phyloP scores from a whole-genome alignment of 2,888 invertebrate species.

The Lithophane socia region DNA sequence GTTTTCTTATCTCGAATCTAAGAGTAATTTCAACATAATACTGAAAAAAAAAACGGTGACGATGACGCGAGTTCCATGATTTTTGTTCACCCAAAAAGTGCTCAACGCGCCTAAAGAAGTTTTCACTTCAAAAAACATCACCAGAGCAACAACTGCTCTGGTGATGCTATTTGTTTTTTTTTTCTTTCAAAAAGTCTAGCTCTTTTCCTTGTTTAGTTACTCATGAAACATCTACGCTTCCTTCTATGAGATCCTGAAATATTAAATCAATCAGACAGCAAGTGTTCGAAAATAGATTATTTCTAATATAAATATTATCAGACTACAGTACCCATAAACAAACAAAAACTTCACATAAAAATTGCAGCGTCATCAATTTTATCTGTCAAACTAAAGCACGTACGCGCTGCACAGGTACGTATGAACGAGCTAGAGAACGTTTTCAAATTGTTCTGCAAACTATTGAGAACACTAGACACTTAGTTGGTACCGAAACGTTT shows the following conservation, averaged over 20 bases:
- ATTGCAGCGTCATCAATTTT: conserved; percentile 36
- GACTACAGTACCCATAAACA: not conserved
- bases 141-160: not conserved
- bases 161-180: too few species aligned
- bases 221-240: not conserved
- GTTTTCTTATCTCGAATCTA: not conserved
- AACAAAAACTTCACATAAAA: not conserved
- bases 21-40: not conserved
- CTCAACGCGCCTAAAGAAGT: too few species aligned
- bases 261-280: not conserved
- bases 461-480: conserved; percentile 67
- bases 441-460: conserved; percentile 79
- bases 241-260: not conserved
- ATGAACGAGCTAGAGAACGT: conserved; percentile 51
- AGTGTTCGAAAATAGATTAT: not conserved
- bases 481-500: conserved; percentile 6
- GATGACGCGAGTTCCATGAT: too few species aligned
- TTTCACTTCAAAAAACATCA: not conserved
- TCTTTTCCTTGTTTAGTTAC: not conserved
- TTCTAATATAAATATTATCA: not conserved
- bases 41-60: not conserved
- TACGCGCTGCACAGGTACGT: conserved; percentile 14
- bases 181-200: not conserved
- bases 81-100: too few species aligned
- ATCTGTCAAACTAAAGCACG: conserved; percentile 18